Conservation (phyloP, 2,113 vertebrate genomes). For the Haemorhous mexicanus region DNA sequence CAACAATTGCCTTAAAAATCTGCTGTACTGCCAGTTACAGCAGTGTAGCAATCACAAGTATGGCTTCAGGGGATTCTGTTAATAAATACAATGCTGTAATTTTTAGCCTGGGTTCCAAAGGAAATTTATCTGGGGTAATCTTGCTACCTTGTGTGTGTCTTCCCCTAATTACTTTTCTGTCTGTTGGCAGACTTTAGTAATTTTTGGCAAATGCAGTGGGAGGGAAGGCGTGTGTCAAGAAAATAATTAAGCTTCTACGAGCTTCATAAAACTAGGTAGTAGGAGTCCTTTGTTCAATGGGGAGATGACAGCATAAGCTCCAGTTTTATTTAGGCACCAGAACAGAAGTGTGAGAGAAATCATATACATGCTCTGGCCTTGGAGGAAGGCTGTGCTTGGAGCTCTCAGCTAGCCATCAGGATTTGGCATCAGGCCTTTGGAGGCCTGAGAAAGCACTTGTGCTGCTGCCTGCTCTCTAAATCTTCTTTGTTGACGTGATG, state of each 20-base stretch:
- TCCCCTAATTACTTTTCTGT: conserved; percentile 1
- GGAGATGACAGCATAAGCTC: not conserved
- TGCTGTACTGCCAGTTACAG: not conserved
- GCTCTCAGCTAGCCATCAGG: not conserved
- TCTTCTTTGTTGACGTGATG: not conserved
- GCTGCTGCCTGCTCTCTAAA: not conserved
- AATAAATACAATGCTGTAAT: not conserved
- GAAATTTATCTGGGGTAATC: not conserved
- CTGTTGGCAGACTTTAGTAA: not conserved
- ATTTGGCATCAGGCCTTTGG: not conserved
- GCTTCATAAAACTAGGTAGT: not conserved
- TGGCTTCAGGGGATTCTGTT: not conserved
- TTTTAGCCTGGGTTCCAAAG: not conserved
- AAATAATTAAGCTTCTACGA: not conserved
- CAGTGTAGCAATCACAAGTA: not conserved
- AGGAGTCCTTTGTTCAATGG: not conserved
- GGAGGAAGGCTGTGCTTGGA: not conserved
- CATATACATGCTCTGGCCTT: fast-evolving
- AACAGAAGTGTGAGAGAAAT: not conserved
- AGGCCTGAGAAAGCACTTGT: not conserved
- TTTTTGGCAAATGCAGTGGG: not conserved
- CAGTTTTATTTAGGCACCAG: not conserved
- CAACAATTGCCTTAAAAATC: not conserved
- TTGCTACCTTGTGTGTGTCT: not conserved
- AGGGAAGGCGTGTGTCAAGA: not conserved